Conservation (phyloP, 2,888 invertebrate genomes). For the Phymatocera aterrima region DNA sequence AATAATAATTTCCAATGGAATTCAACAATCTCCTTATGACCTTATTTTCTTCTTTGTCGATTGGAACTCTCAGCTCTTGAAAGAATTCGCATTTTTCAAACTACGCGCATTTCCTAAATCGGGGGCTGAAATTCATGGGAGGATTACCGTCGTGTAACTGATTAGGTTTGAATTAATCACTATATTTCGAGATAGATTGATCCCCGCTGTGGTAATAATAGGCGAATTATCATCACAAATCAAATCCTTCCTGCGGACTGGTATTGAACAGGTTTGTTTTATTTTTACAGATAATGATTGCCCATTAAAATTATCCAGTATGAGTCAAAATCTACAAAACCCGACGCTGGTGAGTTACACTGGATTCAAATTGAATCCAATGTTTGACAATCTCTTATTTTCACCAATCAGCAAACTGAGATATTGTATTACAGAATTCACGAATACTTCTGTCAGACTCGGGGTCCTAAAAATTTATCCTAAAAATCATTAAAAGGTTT, state of each 20-base stretch:
- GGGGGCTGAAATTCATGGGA: not conserved
- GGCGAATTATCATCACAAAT: not conserved
- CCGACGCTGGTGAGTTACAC: conserved; percentile 41
- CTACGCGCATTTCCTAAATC: too few species aligned
- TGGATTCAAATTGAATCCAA: not conserved
- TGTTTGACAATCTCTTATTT: too few species aligned
- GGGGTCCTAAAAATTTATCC: too few species aligned
- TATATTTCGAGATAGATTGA: not conserved
- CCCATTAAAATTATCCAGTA: not conserved
- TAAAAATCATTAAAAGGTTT: too few species aligned
- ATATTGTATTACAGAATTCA: too few species aligned
- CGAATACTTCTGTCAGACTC: too few species aligned
- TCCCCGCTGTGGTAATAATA: not conserved
- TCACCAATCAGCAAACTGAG: too few species aligned
- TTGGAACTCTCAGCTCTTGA: too few species aligned
- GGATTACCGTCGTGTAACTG: not conserved
- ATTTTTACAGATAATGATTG: conserved; percentile 43
- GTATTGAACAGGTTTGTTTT: not conserved
- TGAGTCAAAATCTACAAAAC: conserved; percentile 48
- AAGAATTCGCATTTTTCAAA: too few species aligned
- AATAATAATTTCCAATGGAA: not conserved
- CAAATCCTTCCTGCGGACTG: not conserved
- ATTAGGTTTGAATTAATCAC: not conserved
- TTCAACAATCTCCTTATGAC: too few species aligned
- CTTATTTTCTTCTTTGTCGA: too few species aligned